Conservation (phyloP, 23 tunicate genomes). For the Halocynthia roretzi region DNA sequence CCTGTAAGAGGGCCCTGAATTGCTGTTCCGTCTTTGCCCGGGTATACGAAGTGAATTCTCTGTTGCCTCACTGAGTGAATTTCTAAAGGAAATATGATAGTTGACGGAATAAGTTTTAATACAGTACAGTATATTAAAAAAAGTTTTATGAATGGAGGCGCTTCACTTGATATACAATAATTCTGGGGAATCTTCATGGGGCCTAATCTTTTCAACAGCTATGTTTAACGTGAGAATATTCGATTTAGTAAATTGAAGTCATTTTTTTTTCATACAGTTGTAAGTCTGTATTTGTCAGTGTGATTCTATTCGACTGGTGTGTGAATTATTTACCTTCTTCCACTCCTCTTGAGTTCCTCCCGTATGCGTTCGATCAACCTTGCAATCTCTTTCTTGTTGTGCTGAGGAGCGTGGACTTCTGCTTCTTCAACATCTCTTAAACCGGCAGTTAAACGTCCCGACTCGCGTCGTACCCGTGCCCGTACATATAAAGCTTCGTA, state of each 20-base stretch:
- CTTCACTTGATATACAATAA: too few species aligned
- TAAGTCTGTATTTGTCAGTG: neutral
- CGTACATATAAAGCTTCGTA: conserved; percentile 92
- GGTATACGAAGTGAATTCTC: conserved; percentile 12
- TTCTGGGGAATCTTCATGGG: too few species aligned
- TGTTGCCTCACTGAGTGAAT: conserved; percentile 21
- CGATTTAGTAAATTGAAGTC: too few species aligned
- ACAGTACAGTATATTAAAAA: too few species aligned
- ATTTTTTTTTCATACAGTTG: too few species aligned
- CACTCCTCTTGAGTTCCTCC: conserved; percentile 61
- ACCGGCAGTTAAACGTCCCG: conserved; percentile 38
- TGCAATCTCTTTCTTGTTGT: conserved; percentile 58
- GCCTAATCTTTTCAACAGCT: too few species aligned
- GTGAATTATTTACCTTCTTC: conserved; percentile 13
- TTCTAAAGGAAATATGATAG: neutral
- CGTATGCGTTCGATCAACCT: conserved; percentile 50
- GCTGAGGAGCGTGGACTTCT: conserved; percentile 56
- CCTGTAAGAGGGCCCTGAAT: conserved; percentile 41
- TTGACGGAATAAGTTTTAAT: neutral
- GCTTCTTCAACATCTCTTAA: conserved; percentile 80
- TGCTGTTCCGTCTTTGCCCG: conserved; percentile 17
- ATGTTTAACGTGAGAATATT: too few species aligned
- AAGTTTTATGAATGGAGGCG: too few species aligned
- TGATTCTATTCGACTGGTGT: neutral
- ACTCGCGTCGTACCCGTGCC: conserved; percentile 74